Conservation (phyloP, 2,888 invertebrate species). For the Crioceris asparagi region DNA sequence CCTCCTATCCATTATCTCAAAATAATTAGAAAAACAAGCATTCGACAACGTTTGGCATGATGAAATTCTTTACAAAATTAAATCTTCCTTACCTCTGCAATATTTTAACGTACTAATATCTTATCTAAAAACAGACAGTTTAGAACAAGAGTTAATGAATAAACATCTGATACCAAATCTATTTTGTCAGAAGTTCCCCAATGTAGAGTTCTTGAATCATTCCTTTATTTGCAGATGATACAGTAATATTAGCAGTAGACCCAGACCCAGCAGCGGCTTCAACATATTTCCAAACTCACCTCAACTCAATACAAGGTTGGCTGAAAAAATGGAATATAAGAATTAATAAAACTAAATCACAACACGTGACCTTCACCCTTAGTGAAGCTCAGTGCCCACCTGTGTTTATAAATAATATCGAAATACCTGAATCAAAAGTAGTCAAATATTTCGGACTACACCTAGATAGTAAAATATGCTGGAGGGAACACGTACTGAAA, state of each 20-base stretch:
- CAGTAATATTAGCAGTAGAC: not conserved
- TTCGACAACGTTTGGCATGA: slow-evolving; percentile 4
- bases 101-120: not conserved
- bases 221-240: slow-evolving; percentile 1
- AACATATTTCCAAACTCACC: too few species aligned
- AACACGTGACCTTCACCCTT: too few species aligned
- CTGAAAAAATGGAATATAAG: slow-evolving; percentile 1
- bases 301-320: not conserved
- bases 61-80: not conserved
- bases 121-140: not conserved
- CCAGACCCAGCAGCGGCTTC: too few species aligned
- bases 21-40: slow-evolving; percentile 5
- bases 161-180: not conserved
- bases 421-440: too few species aligned
- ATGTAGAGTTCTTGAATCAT: not conserved
- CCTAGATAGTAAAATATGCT: too few species aligned
- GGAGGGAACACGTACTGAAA: too few species aligned
- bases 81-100: not conserved
- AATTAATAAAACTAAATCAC: too few species aligned
- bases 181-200: not conserved
- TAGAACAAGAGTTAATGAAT: not conserved
- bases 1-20: slow-evolving; percentile 2
- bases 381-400: too few species aligned
- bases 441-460: too few species aligned
- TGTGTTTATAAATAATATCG: too few species aligned